Evolutionary conservation across 2,888 invertebrate genomes (phyloP).

Genomic region (Drosophila nigricruria): DNA sequence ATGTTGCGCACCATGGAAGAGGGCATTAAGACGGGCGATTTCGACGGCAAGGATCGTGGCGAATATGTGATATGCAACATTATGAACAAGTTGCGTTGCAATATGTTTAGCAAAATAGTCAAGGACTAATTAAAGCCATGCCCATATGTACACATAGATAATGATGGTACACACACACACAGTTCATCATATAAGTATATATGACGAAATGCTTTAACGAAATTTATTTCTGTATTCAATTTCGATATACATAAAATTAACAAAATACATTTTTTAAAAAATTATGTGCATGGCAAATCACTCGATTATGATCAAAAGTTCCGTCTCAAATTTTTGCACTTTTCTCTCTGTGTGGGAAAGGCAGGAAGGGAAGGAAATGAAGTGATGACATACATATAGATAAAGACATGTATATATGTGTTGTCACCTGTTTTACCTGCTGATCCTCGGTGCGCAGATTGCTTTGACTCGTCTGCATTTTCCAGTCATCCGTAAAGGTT

Average conservation of each 20-base stretch:
- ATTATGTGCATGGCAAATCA: background rate
- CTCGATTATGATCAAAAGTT: conserved; percentile 46
- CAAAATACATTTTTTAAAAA: conserved; percentile 22
- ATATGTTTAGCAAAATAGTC: conserved; percentile 28
- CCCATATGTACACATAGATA: too few species aligned
- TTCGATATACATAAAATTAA: conserved; percentile 29
- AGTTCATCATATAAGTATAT: background rate
- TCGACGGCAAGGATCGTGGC: conserved; percentile 64
- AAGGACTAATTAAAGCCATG: too few species aligned
- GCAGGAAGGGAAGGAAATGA: background rate
- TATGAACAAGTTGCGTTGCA: conserved; percentile 60
- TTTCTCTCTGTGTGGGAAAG: conserved; percentile 34
- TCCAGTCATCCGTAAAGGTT: conserved; percentile 60
- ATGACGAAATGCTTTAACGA: conserved; percentile 13
- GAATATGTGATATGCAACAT: conserved; percentile 72
- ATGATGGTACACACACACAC: background rate
- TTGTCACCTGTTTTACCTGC: too few species aligned
- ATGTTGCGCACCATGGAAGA: conserved; percentile 69
- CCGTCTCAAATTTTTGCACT: conserved; percentile 23
- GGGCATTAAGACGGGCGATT: conserved; percentile 66
- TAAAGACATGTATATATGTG: background rate
- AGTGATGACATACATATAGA: background rate
- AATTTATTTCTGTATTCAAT: conserved; percentile 5
- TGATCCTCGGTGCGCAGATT: conserved; percentile 60
- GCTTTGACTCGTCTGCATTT: conserved; percentile 37